Percentiles rank a stretch among this genome's conserved stretches.
These are phyloP conservation scores for Carassius carassius DNA, from an alignment of 2,113 vertebrate genomes.

Conservation along the genomic window DNA sequence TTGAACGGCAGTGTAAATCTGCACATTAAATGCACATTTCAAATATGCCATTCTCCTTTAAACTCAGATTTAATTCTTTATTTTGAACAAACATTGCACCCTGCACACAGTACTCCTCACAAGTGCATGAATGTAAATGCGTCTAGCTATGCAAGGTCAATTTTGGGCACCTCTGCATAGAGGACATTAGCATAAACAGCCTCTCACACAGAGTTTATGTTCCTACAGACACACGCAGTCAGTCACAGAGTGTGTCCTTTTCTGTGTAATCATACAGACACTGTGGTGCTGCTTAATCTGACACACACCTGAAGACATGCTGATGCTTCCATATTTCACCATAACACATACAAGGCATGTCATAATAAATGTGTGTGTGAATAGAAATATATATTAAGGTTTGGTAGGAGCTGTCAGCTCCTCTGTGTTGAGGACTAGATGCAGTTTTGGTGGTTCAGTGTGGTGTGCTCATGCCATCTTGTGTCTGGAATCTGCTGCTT, in stretches of 20 bases:
- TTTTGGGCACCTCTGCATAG: not conserved
- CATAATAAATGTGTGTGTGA: not conserved
- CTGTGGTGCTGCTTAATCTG: not conserved
- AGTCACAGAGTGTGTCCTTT: not conserved
- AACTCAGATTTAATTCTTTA: no score
- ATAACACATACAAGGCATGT: not conserved
- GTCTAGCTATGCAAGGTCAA: not conserved
- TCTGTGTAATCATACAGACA: not conserved
- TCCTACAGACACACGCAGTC: not conserved
- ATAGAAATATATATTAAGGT: not conserved
- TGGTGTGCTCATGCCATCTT: conserved; percentile 74
- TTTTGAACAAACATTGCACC: no score
- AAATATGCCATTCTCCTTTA: no score
- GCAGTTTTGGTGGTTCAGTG: conserved; percentile 18
- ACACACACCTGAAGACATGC: not conserved
- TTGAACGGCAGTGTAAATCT: no score
- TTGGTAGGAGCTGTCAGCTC: not conserved
- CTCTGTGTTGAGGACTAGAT: not conserved
- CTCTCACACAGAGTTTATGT: not conserved
- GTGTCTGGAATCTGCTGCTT: conserved; percentile 65
- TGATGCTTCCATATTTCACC: not conserved
- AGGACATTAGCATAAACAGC: not conserved
- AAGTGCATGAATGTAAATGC: no score
- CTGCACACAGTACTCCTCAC: no score
- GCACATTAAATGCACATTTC: no score